Base-by-base conservation (phyloP, 2,888 invertebrate species). In the Orgyia antiqua region DNA sequence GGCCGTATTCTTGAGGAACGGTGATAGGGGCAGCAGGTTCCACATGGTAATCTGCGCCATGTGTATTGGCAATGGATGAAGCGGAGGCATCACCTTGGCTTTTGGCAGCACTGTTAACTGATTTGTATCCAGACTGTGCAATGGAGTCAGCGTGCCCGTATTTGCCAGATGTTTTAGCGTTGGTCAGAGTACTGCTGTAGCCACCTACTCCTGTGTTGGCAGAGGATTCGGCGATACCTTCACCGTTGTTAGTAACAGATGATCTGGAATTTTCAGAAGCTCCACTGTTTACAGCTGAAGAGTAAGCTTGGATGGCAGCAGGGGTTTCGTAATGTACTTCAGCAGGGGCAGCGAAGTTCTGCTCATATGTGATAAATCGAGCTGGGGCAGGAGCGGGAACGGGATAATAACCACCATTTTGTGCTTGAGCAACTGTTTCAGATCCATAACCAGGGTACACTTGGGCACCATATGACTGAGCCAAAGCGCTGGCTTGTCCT, bases 371-470 rank as follows among this genome's bases (percentile, higher is more conserved):
- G 38, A 79, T 54, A 29, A 82, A 55, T 7, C 69, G 64, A 0
- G 71, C 76, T 1, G 80, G 76, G 6, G 63, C 68, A 1, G 80
- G 76, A 6, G 63, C 68, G 0, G 76, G 77, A 9, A 77, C 47
- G 1, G 68, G 50, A 48, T 71, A 75, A 58, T 70, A 82, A 6
- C 47, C 52, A 1, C 65, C 58, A 48, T 42, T 34, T 1, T 51
- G 36, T 2, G 45, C 39, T 21, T 48, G 41, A n/a, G 51, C 58
- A 33, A 31, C 31, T 1, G 61, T 58, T 21, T 58, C 54, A n/a
- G 53, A 30, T 1, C 51, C 58, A 12, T 45, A 56, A 7, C 27
- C 12, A 7, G 45, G 38, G 11, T 9, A 33, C 4, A 49, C 41
- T 9, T 44, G 25, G 28, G 30, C 29, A 10, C 38, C 27, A 13